Evolutionary conservation across 2,888 invertebrate species (phyloP), one percentile per base, ranked within the genome.

Genomic region (Parthenolecanium corni): DNA sequence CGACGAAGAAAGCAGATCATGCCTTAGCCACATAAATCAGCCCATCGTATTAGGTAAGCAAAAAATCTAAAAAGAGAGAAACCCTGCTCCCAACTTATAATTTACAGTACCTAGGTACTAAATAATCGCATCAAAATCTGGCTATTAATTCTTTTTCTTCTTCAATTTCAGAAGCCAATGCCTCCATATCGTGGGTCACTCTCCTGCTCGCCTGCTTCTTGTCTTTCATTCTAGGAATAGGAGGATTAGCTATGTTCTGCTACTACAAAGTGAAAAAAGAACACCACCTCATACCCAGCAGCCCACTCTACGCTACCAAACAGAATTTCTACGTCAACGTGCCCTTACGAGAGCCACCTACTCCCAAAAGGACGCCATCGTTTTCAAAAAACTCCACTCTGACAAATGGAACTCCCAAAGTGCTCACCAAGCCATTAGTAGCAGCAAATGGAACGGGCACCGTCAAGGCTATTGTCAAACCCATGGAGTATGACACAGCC

Each of bases 281-380:
- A 65, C 75, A 75, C 64, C 79, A 79, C 31, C 77, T 81, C 40
- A 80, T 86, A 3, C 84, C 86, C 0, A 82, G 86, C 46, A 85
- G 86, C 57, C 87, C 88, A 0, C 88, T 86, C 71, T 90, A 89
- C 71, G 86, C 86, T 68, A 79, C 84, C 0, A 87, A 86, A 71
- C 86, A 86, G 70, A 89, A 89, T 72, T 85, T 87, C 67, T 89
- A 89, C 73, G 86, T 88, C 66, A 84, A 87, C 23, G 83, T 89
- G 47, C 89, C 89, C 0, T 76, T 88, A 65, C 86, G 85, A 72
- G 88, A 89, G 73, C 83, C 85, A 71, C 66, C 64, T 31, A 64
- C 67, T 4, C 68, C 66, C 1, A 85, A 85, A 71, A 77, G 85
- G 0, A 84, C 85, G 70, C 82, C 84, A 9, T 85, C 85, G 20